Conservation (phyloP, 2,888 invertebrate genomes). For the Synanthedon myopaeformis region DNA sequence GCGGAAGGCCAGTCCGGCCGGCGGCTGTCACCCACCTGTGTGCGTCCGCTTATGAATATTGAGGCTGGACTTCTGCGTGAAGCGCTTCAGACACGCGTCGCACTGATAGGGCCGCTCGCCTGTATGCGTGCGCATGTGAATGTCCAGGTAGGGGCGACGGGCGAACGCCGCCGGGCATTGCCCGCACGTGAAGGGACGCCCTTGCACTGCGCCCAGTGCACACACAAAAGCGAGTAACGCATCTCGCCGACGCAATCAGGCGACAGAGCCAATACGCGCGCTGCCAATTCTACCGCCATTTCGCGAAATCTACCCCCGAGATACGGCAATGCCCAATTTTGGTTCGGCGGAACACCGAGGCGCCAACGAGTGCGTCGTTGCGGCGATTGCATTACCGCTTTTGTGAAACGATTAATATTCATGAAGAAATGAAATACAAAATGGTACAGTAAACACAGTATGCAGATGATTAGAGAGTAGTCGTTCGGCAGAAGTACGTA, state of each 20-base stretch:
- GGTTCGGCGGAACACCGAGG: conserved; percentile 27
- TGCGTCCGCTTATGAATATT: conserved; percentile 85
- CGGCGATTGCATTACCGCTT: conserved; percentile 71
- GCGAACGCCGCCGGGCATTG: conserved; percentile 61
- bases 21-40: conserved; percentile 72
- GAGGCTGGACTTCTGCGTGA: conserved; percentile 85
- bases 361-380: conserved; percentile 49
- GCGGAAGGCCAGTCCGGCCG: conserved; percentile 60
- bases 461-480: conserved; percentile 35
- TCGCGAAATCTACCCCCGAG: conserved; percentile 22
- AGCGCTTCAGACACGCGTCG: conserved; percentile 81
- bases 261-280: conserved; percentile 27
- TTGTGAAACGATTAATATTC: conserved; percentile 66
- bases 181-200: conserved; percentile 60
- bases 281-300: conserved; percentile 28
- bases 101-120: conserved; percentile 77
- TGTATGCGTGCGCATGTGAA: conserved; percentile 68
- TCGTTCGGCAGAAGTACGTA: conserved; percentile 54
- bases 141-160: conserved; percentile 64
- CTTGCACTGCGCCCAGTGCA: conserved; percentile 68
- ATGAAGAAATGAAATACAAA: conserved; percentile 54
- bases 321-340: conserved; percentile 41
- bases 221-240: conserved; percentile 71
- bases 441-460: conserved; percentile 45
- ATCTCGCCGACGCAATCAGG: conserved; percentile 56